Percentiles rank a stretch among this genome's conserved stretches.
Conservation (phyloP, 1,140 invertebrate genomes). For the Zelostemma sp. region DNA sequence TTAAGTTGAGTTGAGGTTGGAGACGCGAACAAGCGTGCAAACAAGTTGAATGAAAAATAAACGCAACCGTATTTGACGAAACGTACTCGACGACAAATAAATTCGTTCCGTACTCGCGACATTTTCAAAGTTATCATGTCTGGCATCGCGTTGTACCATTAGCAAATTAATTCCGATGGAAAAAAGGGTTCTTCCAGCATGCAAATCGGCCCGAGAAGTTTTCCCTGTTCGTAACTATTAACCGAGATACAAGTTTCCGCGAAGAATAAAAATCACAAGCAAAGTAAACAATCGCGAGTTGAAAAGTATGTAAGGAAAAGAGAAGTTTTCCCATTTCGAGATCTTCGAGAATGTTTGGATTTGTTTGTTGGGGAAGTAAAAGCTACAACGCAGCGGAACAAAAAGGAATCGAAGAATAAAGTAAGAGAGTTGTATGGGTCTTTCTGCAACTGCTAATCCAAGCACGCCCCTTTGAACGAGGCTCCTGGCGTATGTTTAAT, state of each 20-base stretch:
- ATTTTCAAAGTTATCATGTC: constrained; percentile 21
- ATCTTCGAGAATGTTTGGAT: not conserved
- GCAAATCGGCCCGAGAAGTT: too few relatives aligned
- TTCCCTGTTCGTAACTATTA: too few relatives aligned
- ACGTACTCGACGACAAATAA: constrained; percentile 26
- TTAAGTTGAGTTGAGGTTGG: too few relatives aligned
- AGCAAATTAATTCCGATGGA: too few relatives aligned
- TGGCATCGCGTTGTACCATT: too few relatives aligned
- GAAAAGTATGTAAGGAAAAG: not conserved
- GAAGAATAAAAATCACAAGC: not conserved
- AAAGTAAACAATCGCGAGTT: not conserved
- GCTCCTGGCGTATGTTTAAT: too few relatives aligned
- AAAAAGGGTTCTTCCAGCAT: too few relatives aligned
- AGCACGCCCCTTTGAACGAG: too few relatives aligned
- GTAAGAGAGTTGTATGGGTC: not conserved
- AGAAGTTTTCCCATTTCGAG: not conserved
- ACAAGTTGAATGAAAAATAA: constrained; percentile 66
- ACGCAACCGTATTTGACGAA: constrained; percentile 57
- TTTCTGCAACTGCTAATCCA: not conserved
- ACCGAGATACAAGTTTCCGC: not conserved
- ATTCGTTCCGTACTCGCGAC: constrained; percentile 17
- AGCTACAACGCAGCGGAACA: not conserved
- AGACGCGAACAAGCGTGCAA: too few relatives aligned
- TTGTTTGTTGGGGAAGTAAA: not conserved
- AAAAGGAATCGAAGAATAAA: not conserved